phyloP scores from a whole-genome alignment of 2,113 vertebrate genomes.

The Gobiocypris rarus region DNA sequence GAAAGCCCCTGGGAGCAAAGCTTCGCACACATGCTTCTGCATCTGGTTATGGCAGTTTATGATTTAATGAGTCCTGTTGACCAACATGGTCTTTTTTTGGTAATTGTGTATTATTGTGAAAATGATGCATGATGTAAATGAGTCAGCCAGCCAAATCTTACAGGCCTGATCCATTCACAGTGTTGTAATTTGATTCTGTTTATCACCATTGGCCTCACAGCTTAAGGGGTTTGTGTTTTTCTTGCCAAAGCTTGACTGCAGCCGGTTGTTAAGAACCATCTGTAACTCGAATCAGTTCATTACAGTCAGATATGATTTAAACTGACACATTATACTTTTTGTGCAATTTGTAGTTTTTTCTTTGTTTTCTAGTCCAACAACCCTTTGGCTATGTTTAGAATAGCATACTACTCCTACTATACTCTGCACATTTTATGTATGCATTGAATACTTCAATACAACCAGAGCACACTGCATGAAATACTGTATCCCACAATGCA shows the following conservation, averaged over 20 bases:
- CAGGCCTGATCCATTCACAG: not conserved
- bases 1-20: no score
- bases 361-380: not conserved
- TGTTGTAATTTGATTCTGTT: conserved; percentile 11
- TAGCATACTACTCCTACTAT: not conserved
- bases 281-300: not conserved
- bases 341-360: not conserved
- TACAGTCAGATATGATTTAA: not conserved
- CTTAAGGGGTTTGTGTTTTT: not conserved
- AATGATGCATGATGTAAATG: not conserved
- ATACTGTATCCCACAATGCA: not conserved
- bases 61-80: not conserved
- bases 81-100: not conserved
- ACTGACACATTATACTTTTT: not conserved
- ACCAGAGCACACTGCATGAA: not conserved
- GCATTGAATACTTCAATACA: not conserved
- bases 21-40: not conserved
- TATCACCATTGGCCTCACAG: not conserved
- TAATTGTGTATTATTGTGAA: not conserved
- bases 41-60: conserved; percentile 5
- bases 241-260: not conserved
- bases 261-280: not conserved
- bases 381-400: conserved; percentile 1
- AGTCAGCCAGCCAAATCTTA: not conserved
- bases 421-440: not conserved